A percentile compares a stretch with the other conserved stretches of the same genome.
Evolutionary conservation across 2,113 vertebrate genomes (phyloP).

Genomic region (Gobius niger): DNA sequence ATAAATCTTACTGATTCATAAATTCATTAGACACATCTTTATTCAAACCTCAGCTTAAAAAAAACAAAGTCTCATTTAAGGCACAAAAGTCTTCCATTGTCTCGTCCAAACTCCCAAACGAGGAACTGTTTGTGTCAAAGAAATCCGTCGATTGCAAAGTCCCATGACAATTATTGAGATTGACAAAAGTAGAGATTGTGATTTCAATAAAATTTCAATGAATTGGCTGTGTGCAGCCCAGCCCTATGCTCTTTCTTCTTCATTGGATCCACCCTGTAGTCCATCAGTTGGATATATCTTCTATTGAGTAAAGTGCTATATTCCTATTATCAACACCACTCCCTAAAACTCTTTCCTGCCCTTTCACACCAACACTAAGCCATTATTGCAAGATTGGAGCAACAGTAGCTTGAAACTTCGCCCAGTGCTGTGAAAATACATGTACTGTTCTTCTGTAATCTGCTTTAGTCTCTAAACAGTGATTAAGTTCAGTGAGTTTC

Average conservation of each 20-base stretch:
- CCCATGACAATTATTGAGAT: too few relatives aligned
- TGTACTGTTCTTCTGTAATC: not conserved
- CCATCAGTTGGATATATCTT: not conserved
- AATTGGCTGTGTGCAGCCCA: too few relatives aligned
- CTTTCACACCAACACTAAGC: not conserved
- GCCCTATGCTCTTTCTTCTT: not conserved
- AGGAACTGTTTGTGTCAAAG: too few relatives aligned
- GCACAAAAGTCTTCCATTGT: too few relatives aligned
- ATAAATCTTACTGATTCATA: too few relatives aligned
- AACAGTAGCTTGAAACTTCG: not conserved
- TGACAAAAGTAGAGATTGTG: too few relatives aligned
- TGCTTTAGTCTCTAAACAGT: not conserved
- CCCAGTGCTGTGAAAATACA: not conserved
- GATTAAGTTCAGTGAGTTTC: not conserved
- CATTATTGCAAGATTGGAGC: not conserved
- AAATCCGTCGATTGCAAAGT: too few relatives aligned
- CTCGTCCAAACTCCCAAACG: too few relatives aligned
- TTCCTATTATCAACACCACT: not conserved
- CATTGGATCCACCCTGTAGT: not conserved
- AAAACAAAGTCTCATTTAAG: too few relatives aligned
- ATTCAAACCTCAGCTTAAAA: too few relatives aligned
- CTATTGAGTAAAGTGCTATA: not conserved
- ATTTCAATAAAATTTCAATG: too few relatives aligned
- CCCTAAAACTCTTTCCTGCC: not conserved
- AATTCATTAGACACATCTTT: too few relatives aligned